phyloP scores from a whole-genome alignment of 2,888 invertebrate species.

The Ichneumon xanthorius region DNA sequence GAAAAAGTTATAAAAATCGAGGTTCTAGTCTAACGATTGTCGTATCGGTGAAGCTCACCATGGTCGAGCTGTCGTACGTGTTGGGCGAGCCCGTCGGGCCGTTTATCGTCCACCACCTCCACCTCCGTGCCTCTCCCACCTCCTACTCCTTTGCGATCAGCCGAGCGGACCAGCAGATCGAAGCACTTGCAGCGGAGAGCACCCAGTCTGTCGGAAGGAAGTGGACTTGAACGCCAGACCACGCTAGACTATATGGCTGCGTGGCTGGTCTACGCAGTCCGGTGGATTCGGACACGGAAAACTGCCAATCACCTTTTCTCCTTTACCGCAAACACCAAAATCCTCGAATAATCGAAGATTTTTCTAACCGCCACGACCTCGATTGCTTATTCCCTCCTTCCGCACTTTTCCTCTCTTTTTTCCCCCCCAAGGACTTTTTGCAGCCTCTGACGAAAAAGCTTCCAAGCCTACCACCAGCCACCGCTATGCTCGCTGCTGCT shows the following conservation, averaged over 20 bases:
- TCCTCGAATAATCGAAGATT: neutral
- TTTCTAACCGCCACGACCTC: neutral
- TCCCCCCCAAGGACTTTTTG: conserved; percentile 17
- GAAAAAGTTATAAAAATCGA: neutral
- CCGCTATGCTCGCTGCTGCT: conserved; percentile 44
- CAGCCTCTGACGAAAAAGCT: conserved; percentile 46
- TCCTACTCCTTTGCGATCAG: conserved; percentile 11
- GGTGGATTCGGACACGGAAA: neutral
- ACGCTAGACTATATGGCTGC: conserved; percentile 4
- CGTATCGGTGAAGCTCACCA: conserved; percentile 59
- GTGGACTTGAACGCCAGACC: conserved; percentile 5
- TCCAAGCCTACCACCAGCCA: conserved; percentile 37
- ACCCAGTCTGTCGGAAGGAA: conserved; percentile 24
- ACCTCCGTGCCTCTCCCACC: conserved; percentile 9
- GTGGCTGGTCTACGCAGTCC: neutral
- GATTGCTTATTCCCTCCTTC: neutral
- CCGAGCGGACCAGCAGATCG: conserved; percentile 24
- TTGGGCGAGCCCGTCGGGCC: conserved; percentile 65
- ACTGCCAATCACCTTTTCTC: neutral
- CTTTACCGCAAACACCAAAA: neutral
- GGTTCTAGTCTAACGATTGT: conserved; percentile 9
- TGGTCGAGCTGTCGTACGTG: conserved; percentile 64
- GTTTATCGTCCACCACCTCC: conserved; percentile 52
- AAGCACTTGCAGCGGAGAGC: conserved; percentile 35
- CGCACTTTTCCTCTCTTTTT: neutral